These are phyloP conservation scores for Dichetophora obliterata DNA, from an alignment of 2,888 invertebrate genomes.

Conservation along the genomic window DNA sequence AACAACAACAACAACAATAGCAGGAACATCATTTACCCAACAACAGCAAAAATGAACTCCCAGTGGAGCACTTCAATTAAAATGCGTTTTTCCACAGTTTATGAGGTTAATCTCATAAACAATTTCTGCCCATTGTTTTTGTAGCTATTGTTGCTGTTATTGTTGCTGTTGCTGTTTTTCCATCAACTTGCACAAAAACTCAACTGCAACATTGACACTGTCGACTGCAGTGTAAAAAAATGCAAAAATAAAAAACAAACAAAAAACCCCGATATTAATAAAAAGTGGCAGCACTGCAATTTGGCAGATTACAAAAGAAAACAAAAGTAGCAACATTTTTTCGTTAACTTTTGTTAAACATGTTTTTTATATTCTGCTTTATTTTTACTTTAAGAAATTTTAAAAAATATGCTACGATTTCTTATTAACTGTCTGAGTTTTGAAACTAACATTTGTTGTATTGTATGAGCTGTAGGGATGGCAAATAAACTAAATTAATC, in stretches of 20 bases:
- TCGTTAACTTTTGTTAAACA: neutral
- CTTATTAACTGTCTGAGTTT: neutral
- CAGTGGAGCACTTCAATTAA: conserved; percentile 68
- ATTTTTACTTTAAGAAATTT: neutral
- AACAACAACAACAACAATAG: conserved; percentile 12
- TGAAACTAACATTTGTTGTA: neutral
- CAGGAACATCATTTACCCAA: conserved; percentile 6
- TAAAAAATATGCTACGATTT: neutral
- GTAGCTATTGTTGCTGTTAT: conserved; percentile 5
- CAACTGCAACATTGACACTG: too few species aligned
- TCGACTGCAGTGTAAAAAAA: neutral
- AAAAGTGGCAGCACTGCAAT: too few species aligned
- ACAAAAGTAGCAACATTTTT: neutral
- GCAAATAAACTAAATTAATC: too few species aligned
- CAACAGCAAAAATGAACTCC: conserved; percentile 57
- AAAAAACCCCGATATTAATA: too few species aligned
- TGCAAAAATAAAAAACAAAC: neutral
- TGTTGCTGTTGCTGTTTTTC: conserved; percentile 40
- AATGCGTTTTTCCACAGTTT: conserved; percentile 66
- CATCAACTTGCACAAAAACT: conserved; percentile 11
- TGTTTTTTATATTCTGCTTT: too few species aligned
- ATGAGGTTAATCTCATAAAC: conserved; percentile 64
- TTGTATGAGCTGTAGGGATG: too few species aligned
- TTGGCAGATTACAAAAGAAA: neutral
- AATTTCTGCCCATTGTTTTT: conserved; percentile 27